phyloP scores from a whole-genome alignment of 92 coral and sea anemone genomes.

The Phymanthus crucifer region DNA sequence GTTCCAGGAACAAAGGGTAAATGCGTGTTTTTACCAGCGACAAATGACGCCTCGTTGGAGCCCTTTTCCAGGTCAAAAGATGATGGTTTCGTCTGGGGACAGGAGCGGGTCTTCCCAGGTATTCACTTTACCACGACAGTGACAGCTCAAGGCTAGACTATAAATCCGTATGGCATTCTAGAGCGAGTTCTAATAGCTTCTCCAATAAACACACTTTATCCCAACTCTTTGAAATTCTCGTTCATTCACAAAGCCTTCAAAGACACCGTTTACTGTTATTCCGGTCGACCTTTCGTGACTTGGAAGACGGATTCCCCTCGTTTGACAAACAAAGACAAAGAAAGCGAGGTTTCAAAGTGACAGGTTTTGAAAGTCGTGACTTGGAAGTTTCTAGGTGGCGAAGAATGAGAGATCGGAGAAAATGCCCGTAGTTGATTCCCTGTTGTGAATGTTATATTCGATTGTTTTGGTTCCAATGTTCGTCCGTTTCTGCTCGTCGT shows the following conservation, averaged over 20 bases:
- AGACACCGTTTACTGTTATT: conserved; percentile 27
- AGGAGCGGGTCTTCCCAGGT: conserved; percentile 3
- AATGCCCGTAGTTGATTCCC: background rate
- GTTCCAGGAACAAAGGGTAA: background rate
- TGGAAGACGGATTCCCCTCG: background rate
- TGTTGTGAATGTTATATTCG: background rate
- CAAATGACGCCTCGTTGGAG: background rate
- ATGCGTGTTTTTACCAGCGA: background rate
- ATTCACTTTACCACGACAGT: conserved; percentile 3
- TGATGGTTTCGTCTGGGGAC: background rate
- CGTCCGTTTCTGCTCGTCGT: background rate
- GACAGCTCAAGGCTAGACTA: conserved; percentile 19
- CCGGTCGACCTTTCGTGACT: conserved; percentile 22
- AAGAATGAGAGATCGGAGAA: background rate
- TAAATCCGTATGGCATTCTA: conserved; percentile 18
- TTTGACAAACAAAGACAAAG: conserved; percentile 19
- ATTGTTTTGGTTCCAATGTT: conserved; percentile 37
- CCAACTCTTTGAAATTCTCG: conserved; percentile 17
- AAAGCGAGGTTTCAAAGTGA: background rate
- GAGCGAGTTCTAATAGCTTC: conserved; percentile 25
- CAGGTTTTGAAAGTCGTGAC: background rate
- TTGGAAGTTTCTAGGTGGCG: background rate
- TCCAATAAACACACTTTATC: conserved; percentile 36
- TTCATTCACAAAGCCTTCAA: conserved; percentile 31
- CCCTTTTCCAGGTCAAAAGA: conserved; percentile 14